Base-by-base conservation (phyloP, 2,113 vertebrate genomes). In the Loxodonta africana region DNA sequence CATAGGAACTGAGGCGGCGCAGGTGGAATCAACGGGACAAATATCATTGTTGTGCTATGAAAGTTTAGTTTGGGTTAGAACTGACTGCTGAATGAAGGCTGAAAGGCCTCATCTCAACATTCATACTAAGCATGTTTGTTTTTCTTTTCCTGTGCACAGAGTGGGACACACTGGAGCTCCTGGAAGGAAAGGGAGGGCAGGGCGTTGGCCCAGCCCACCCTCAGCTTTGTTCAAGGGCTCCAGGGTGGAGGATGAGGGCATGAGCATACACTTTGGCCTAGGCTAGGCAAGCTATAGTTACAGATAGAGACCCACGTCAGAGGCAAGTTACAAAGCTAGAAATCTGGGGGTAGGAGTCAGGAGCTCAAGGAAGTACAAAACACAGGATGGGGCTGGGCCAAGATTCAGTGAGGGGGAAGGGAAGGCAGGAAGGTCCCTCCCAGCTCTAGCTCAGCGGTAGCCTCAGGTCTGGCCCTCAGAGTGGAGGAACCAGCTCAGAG, bases 401-500 rank as follows among this genome's bases (percentile, higher is more conserved):
- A 65, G 84, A 74, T 89, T 65, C 92, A 63, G 18, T 12, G 74
- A 65, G 2, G 41, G 74, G 1, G 30, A 74, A 80, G 28, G 67
- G 53, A 67, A 60, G 63, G 80, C 20, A 85, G 76, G 30, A 83
- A 33, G 95, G 30, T 21, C 53, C 74, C 74, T 33, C 60, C 62
- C 41, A 44, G 88, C 71, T 62, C 78, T 26, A 15, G 65, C 83
- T 98, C 97, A 99, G 97, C 99, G 99, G 96, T 99, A 99, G 98
- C 99, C 99, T 69, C 98, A 97, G 3, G 99, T 99, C 96, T 99
- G 99, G 65, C 99, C 98, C 95, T 99, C 98, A 17, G 21, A 62
- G 60, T 62, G 60, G 60, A 62, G 21, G 60, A 7, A 20, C 8
- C 18, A 62, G 21, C 60, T 62, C 18, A 5, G 21, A 62, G 21